Conservation (phyloP, 1,140 invertebrate species). For the Vanessa tameamea region DNA sequence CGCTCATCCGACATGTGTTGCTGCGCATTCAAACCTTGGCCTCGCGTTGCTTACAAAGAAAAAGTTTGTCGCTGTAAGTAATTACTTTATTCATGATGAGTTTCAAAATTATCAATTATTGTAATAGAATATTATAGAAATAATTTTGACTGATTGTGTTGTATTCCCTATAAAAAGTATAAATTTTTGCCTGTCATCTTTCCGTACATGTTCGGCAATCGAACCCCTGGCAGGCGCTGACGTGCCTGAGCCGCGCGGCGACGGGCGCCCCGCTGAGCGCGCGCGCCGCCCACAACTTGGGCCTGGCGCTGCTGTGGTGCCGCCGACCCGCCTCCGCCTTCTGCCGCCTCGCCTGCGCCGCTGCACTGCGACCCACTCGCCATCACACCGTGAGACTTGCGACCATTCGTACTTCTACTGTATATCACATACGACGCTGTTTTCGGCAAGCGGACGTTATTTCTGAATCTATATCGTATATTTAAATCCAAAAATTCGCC, state of each 20-base stretch:
- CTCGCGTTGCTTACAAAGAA: slow-evolving; percentile 68
- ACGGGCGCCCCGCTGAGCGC: slow-evolving; percentile 64
- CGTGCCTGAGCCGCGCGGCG: slow-evolving; percentile 66
- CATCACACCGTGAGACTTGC: slow-evolving; percentile 56
- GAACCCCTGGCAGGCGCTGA: slow-evolving; percentile 52
- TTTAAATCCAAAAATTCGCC: no score
- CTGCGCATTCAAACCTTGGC: slow-evolving; percentile 66
- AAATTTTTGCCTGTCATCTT: no score
- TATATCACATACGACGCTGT: background rate
- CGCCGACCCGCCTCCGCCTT: slow-evolving; percentile 64
- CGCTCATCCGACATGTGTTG: slow-evolving; percentile 67
- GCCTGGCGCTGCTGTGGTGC: slow-evolving; percentile 58
- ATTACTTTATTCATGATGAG: no score
- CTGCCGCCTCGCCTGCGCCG: slow-evolving; percentile 63
- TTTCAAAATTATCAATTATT: no score
- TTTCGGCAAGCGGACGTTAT: background rate
- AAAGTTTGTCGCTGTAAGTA: slow-evolving; percentile 70
- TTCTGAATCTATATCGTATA: no score
- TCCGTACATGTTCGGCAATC: no score
- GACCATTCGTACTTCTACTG: background rate
- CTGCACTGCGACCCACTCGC: slow-evolving; percentile 58
- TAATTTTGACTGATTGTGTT: no score
- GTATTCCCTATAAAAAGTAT: no score
- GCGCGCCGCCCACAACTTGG: slow-evolving; percentile 60
- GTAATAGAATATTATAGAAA: no score